Conservation (phyloP, 2,113 vertebrate species). For the Saimiri boliviensis region DNA sequence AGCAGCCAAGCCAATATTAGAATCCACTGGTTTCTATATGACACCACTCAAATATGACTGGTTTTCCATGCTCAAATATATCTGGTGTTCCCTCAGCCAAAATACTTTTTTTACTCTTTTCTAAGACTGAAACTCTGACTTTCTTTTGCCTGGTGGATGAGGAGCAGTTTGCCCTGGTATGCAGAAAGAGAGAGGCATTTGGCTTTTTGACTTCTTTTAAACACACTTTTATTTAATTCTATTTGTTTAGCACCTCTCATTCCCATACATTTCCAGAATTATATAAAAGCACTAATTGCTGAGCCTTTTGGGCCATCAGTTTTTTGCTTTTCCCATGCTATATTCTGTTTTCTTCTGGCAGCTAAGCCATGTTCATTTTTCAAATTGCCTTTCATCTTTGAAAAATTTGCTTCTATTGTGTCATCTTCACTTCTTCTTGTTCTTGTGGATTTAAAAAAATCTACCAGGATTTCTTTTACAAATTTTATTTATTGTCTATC, state of each 20-base stretch:
- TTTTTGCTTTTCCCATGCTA: background rate
- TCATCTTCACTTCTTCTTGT: background rate
- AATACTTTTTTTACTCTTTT: background rate
- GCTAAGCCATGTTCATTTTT: background rate
- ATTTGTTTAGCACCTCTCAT: background rate
- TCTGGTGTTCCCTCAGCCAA: background rate
- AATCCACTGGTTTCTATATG: background rate
- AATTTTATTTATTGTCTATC: background rate
- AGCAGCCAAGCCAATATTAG: background rate
- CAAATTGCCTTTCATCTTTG: background rate
- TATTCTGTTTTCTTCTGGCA: background rate
- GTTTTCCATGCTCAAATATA: background rate
- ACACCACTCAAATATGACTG: background rate
- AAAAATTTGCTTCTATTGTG: background rate
- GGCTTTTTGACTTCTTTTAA: background rate
- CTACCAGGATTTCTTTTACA: background rate
- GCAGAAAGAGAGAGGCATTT: background rate
- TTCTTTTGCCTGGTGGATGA: background rate
- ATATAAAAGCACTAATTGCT: background rate
- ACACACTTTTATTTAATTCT: background rate
- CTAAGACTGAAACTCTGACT: background rate
- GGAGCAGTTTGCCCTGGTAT: too few species aligned
- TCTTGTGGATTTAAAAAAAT: background rate
- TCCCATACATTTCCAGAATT: background rate
- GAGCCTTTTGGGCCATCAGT: background rate